phyloP scores from a whole-genome alignment of 64 coral and sea anemone genomes.

The Acropora tenuis region DNA sequence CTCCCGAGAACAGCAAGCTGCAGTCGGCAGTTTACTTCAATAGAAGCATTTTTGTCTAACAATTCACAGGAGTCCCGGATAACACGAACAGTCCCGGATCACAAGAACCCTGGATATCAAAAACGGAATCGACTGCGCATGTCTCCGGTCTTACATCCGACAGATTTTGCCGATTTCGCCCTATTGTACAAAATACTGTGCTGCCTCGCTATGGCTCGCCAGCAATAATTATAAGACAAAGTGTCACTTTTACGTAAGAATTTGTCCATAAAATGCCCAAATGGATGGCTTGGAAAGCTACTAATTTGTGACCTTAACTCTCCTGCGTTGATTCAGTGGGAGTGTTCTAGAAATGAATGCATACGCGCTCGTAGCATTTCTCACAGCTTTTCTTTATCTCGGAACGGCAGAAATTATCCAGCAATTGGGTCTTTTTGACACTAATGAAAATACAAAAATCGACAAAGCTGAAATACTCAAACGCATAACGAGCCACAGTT shows the following conservation, averaged over 20 bases:
- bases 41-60: too few relatives aligned
- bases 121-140: too few relatives aligned
- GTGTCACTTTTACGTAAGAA: background rate
- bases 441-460: constrained; percentile 7
- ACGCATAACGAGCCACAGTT: constrained; percentile 7
- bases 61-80: too few relatives aligned
- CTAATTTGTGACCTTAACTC: background rate
- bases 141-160: too few relatives aligned
- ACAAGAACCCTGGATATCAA: too few relatives aligned
- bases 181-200: too few relatives aligned
- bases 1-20: too few relatives aligned
- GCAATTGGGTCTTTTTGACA: constrained; percentile 1
- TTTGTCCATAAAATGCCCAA: background rate
- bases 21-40: too few relatives aligned
- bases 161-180: too few relatives aligned
- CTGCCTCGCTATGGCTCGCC: too few relatives aligned
- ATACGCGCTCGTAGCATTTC: background rate
- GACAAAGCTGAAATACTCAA: constrained; percentile 1
- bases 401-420: background rate
- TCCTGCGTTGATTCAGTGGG: background rate
- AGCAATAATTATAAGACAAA: background rate
- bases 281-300: background rate
- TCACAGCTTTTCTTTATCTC: background rate
- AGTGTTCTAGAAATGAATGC: too few relatives aligned
- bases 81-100: too few relatives aligned